Percentiles rank a stretch among this genome's conserved stretches.
phyloP scores from a whole-genome alignment of 2,888 invertebrate genomes.

The Chorisops tibialis region DNA sequence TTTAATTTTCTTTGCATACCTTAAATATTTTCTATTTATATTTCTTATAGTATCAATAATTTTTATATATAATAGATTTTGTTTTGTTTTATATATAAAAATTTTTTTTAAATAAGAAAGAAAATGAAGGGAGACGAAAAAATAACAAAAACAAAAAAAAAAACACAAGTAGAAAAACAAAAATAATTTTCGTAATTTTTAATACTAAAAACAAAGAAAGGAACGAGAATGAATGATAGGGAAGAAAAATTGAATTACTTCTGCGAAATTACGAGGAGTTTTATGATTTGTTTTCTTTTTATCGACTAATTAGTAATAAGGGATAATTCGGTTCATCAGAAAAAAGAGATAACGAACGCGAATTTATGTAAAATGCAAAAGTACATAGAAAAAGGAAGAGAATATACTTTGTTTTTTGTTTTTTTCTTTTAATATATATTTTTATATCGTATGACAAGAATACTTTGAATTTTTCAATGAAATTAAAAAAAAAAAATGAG shows the following conservation, averaged over 20 bases:
- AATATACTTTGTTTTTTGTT: too few relatives aligned
- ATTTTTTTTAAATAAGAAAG: conserved; percentile 12
- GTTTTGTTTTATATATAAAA: conserved; percentile 13
- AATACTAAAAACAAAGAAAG: neutral
- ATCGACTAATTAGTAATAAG: too few relatives aligned
- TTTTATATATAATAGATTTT: conserved; percentile 23
- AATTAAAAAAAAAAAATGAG: conserved; percentile 7
- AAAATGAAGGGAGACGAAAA: neutral
- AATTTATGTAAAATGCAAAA: too few relatives aligned
- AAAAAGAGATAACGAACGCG: too few relatives aligned
- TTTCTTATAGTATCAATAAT: conserved; percentile 21
- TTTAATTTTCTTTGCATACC: conserved; percentile 21
- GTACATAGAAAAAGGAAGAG: too few relatives aligned
- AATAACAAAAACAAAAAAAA: conserved; percentile 2
- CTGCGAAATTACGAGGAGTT: too few relatives aligned
- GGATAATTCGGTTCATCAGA: too few relatives aligned
- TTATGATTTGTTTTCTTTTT: too few relatives aligned
- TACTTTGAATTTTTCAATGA: conserved; percentile 3
- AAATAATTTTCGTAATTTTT: neutral
- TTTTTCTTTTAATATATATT: too few relatives aligned
- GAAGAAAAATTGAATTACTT: too few relatives aligned
- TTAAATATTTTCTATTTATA: conserved; percentile 31
- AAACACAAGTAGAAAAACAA: neutral
- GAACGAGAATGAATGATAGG: too few relatives aligned
- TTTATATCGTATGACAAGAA: too few relatives aligned